A percentile compares a stretch with the other conserved stretches of the same genome.
Evolutionary conservation across 2,113 vertebrate species (phyloP).

Genomic region (Dipodomys spectabilis): DNA sequence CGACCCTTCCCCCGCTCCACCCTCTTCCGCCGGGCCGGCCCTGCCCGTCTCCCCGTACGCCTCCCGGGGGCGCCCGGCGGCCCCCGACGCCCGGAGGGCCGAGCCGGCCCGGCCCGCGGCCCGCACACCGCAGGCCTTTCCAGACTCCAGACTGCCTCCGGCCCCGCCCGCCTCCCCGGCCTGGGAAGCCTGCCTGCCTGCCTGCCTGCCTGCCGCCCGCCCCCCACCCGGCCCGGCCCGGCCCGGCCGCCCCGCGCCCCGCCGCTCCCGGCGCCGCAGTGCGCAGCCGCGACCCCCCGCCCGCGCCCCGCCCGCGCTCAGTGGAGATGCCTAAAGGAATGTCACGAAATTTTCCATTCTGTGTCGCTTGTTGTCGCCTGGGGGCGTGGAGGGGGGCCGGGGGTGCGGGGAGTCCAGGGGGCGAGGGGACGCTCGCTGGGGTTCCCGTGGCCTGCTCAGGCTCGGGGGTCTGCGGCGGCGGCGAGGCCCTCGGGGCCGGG

Average conservation of each 20-base stretch:
- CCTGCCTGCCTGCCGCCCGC: background rate
- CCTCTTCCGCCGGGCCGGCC: conserved; percentile 5
- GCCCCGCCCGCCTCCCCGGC: background rate
- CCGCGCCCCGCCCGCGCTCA: conserved; percentile 49
- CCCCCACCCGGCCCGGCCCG: background rate
- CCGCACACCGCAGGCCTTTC: background rate
- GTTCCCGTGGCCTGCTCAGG: background rate
- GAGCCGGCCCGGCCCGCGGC: conserved; percentile 9
- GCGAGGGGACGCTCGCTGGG: background rate
- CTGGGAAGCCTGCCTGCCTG: background rate
- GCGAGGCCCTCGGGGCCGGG: background rate
- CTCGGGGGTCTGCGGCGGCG: background rate
- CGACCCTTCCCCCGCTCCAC: background rate
- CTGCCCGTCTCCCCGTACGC: background rate
- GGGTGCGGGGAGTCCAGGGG: background rate
- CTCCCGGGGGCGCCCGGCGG: background rate
- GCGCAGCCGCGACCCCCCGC: background rate
- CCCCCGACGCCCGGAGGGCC: background rate
- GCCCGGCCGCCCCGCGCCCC: background rate
- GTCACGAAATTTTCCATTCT: background rate
- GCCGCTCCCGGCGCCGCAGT: background rate
- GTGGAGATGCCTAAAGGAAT: conserved; percentile 76
- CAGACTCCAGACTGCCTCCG: background rate
- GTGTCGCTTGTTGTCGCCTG: conserved; percentile 56
- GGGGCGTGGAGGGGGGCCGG: background rate